Conservation (phyloP, 2,888 invertebrate genomes). For the Cybosia mesomella region DNA sequence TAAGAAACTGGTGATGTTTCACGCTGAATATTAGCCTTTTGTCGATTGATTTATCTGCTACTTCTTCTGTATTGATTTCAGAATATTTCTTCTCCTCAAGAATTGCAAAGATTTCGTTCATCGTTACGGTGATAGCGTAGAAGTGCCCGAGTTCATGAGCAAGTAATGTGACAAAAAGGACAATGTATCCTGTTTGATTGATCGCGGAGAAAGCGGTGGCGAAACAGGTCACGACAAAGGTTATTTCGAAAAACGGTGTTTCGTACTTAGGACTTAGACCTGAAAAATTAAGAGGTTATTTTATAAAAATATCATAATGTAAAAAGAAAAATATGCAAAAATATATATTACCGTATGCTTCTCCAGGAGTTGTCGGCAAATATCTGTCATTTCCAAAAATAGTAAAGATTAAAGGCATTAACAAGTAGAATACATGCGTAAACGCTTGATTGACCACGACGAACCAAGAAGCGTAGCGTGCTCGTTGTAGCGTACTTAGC, state of each 20-base stretch:
- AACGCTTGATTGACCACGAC: conserved; percentile 63
- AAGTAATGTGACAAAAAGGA: conserved; percentile 65
- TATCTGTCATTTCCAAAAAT: conserved; percentile 61
- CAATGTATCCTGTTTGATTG: conserved; percentile 72
- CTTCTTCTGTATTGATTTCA: conserved; percentile 19
- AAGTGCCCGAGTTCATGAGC: conserved; percentile 69
- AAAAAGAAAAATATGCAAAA: background rate
- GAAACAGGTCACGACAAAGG: conserved; percentile 59
- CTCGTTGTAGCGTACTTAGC: conserved; percentile 53
- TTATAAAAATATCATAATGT: background rate
- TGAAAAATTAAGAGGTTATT: conserved; percentile 32
- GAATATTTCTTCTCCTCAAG: conserved; percentile 31
- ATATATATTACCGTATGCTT: conserved; percentile 59
- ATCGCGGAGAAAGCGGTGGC: conserved; percentile 67
- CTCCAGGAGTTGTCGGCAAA: conserved; percentile 68
- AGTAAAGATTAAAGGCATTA: conserved; percentile 64
- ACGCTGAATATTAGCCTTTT: conserved; percentile 63
- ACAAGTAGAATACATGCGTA: conserved; percentile 60
- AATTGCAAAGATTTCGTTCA: conserved; percentile 54
- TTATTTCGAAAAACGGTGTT: conserved; percentile 65
- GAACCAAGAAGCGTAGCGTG: conserved; percentile 61
- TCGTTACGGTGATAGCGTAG: conserved; percentile 63
- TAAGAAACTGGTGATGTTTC: conserved; percentile 67
- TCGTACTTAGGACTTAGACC: conserved; percentile 67
- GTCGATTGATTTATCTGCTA: conserved; percentile 38